Evolutionary conservation across 2,888 invertebrate species (phyloP), one percentile per base, ranked within the genome.

Genomic region (Hirtodrosophila alboralis): DNA sequence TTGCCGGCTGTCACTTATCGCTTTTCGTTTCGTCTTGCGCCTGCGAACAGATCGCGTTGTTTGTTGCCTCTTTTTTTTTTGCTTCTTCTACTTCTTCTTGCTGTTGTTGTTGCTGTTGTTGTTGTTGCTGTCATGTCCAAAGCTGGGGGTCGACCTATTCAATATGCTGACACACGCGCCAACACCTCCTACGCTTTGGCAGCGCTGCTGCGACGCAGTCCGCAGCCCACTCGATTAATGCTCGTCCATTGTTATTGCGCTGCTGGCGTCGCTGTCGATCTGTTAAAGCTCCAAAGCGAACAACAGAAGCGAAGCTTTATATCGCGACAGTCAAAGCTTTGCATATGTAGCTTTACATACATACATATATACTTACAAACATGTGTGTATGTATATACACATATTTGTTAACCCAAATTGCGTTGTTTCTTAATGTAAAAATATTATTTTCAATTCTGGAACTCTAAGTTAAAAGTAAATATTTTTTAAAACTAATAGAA

Each of bases 121-220:
- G 58, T 54, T 83, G 31, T 51, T 78, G 78, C 59, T 84, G 75
- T 78, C 62, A 83, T 68, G 58, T 84, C 83, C 78, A 71, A 78
- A 85, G 64, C 75, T 85, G 84, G 84, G 79, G 73, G 66, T 84
- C 79, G 84, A 84, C 83, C 81, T 86, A 84, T 81, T 81, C 85
- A 81, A 86, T 84, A 86, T 81, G 85, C 87, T 78, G 85, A 77
- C 83, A 83, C 85, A 86, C 87, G 81, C 81, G 81, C 87, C 85
- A 81, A 86, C 81, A 86, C 81, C 81, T 86, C 81, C 81, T 86
- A 83, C 87, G 85, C 81, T 40, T 9, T 23, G 44, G 67, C 61
- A 66, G 71, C 63, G 56, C 57, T 47, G 52, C 14, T 27, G 52
- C 69, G 44, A 34, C 53, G 54, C 58, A 14, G 59, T 28, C 41